Evolutionary conservation across 1,140 invertebrate genomes (phyloP).

Genomic region (Calephelis nemesis): DNA sequence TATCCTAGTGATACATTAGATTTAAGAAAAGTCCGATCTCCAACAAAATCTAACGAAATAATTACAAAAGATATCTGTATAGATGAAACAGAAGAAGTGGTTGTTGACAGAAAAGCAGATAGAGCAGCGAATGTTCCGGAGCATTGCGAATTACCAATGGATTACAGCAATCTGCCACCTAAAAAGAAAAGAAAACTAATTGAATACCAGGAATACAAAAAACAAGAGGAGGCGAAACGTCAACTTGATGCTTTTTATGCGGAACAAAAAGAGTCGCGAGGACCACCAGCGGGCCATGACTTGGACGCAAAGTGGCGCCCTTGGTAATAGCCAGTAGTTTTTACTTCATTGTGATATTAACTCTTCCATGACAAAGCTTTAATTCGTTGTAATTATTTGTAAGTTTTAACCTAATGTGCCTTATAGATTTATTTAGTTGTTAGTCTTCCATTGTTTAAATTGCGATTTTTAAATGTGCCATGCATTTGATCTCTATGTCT

Average conservation of each 20-base stretch:
- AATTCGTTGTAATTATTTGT: slow-evolving; percentile 60
- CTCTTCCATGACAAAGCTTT: slow-evolving; percentile 75
- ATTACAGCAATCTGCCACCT: slow-evolving; percentile 74
- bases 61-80: slow-evolving; percentile 29
- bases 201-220: slow-evolving; percentile 75
- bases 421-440: slow-evolving; percentile 24
- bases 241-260: slow-evolving; percentile 65
- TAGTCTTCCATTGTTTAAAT: slow-evolving; percentile 27
- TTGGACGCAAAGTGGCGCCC: slow-evolving; percentile 57
- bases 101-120: slow-evolving; percentile 48
- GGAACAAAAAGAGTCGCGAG: slow-evolving; percentile 52
- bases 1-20: slow-evolving; percentile 61
- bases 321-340: slow-evolving; percentile 45
- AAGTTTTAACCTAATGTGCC: slow-evolving; percentile 28
- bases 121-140: slow-evolving; percentile 53
- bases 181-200: slow-evolving; percentile 77
- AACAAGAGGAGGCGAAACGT: slow-evolving; percentile 68
- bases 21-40: slow-evolving; percentile 65
- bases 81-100: slow-evolving; percentile 48
- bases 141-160: slow-evolving; percentile 70
- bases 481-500: slow-evolving; percentile 70
- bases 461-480: slow-evolving; percentile 52
- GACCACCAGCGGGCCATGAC: slow-evolving; percentile 49
- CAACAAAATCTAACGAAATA: slow-evolving; percentile 40
- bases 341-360: slow-evolving; percentile 60